Base-by-base conservation (phyloP, 2,113 vertebrate genomes). In the Ameiurus melas region DNA sequence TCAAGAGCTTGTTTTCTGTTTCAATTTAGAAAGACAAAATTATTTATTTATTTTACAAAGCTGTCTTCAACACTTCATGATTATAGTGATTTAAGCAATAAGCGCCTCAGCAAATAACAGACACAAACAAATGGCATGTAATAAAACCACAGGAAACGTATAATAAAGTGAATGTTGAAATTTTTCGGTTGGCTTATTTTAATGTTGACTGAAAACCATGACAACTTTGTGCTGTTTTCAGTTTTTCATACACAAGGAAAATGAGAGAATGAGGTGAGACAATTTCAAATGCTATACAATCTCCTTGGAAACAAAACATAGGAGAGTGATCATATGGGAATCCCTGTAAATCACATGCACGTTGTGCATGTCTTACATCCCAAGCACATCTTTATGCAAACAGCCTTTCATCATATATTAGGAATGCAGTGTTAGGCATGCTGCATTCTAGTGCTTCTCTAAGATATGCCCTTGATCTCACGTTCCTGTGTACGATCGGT, bases 251-350 rank as follows among this genome's bases (percentile, higher is more conserved):
- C 51, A 51, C 43, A 85, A 19, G 7, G 10, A 68, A 55, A 2
- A 1, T 10, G 4, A 13, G 20, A n/a, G 27, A 47, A 22, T 43
- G 25, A 78, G 71, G n/a, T 5, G 2, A 82, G 79, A 71, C 4
- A 4, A 87, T 87, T 58, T 36, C 43, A n/a, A 86, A 86, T 13
- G 43, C 75, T 36, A 27, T 57, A 68, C 25, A 66, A 47, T 88
- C 83, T 79, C 83, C 87, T 85, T 85, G 73, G 73, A 80, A 88
- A 85, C 73, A 79, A 77, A 79, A 80, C 60, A 30, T 73, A 60
- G 17, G 17, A 19, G 25, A 47, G 68, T 62, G 27, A 75, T 87
- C 86, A 17, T 77, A 77, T 39, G 71, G 83, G 47, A 58, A 25
- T 20, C 16, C 25, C 36, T 75, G 36, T 60, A 33, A 33, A 60